Conservation (phyloP, 2,888 invertebrate species). For the Ptychoptera albimana region DNA sequence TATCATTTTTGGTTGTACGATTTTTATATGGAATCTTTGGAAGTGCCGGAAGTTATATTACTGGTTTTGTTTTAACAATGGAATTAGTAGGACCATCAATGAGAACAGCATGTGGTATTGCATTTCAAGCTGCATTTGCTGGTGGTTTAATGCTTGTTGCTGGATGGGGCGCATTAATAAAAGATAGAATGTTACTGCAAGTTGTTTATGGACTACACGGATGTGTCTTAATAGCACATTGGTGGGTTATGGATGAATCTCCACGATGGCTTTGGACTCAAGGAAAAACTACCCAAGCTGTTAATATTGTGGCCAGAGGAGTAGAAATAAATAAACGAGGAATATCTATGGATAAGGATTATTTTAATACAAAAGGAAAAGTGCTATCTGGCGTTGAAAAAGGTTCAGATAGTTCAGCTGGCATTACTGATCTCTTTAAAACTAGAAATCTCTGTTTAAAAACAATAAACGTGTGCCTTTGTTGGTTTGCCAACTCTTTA, state of each 20-base stretch:
- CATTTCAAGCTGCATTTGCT: slow-evolving; percentile 66
- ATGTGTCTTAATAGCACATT: slow-evolving; percentile 54
- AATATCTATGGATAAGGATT: slow-evolving; percentile 44
- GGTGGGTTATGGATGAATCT: slow-evolving; percentile 82
- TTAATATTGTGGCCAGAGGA: slow-evolving; percentile 58
- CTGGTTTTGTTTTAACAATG: slow-evolving; percentile 48
- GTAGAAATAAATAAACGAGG: slow-evolving; percentile 53
- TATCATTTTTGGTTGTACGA: slow-evolving; percentile 47
- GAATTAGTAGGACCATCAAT: slow-evolving; percentile 68
- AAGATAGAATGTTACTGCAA: slow-evolving; percentile 58
- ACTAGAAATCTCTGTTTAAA: slow-evolving; percentile 64
- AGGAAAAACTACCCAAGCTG: slow-evolving; percentile 54
- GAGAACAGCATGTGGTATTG: slow-evolving; percentile 62
- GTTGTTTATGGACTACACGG: slow-evolving; percentile 64
- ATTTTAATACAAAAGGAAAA: slow-evolving; percentile 43
- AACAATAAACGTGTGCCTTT: slow-evolving; percentile 63
- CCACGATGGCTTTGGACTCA: slow-evolving; percentile 81
- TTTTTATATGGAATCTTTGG: slow-evolving; percentile 69
- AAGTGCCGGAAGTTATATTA: slow-evolving; percentile 48
- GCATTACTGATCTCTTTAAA: slow-evolving; percentile 57
- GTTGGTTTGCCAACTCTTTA: slow-evolving; percentile 80
- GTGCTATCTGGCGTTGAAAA: slow-evolving; percentile 20
- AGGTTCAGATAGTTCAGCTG: slow-evolving; percentile 31
- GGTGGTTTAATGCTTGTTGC: slow-evolving; percentile 68
- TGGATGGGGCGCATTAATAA: slow-evolving; percentile 63